These are phyloP conservation scores for Sylvia borin DNA, from an alignment of 2,797 vertebrate species.

Conservation along the genomic window DNA sequence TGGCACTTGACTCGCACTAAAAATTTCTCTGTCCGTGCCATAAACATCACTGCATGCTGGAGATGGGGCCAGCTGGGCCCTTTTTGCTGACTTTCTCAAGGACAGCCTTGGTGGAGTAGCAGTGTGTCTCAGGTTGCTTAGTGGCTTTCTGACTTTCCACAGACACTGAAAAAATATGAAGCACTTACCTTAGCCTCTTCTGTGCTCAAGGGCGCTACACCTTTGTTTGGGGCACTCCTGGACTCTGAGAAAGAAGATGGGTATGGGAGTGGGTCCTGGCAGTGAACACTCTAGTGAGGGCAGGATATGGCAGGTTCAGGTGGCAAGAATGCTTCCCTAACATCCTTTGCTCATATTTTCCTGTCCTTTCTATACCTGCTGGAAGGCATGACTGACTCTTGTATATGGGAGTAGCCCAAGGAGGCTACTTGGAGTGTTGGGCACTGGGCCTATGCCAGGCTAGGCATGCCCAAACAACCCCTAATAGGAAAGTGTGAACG, in stretches of 20 bases:
- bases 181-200: neutral
- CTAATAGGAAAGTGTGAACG: neutral
- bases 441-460: neutral
- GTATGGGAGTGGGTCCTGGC: neutral
- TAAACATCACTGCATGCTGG: slow-evolving; percentile 26
- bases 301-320: neutral
- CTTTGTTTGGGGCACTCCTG: neutral
- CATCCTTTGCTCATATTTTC: neutral
- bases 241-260: neutral
- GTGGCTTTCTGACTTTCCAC: neutral
- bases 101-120: neutral
- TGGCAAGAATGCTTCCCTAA: neutral
- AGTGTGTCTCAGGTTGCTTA: neutral
- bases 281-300: neutral
- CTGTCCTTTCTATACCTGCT: neutral
- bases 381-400: neutral
- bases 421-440: neutral
- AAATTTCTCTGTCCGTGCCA: slow-evolving; percentile 17
- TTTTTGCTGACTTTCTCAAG: slow-evolving; percentile 15
- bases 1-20: neutral
- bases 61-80: neutral
- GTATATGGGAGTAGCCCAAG: neutral
- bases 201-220: neutral
- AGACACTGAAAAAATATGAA: neutral
- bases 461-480: neutral